These are phyloP conservation scores for Furcifer pardalis DNA, from an alignment of 2,797 vertebrate species.

Conservation along the genomic window DNA sequence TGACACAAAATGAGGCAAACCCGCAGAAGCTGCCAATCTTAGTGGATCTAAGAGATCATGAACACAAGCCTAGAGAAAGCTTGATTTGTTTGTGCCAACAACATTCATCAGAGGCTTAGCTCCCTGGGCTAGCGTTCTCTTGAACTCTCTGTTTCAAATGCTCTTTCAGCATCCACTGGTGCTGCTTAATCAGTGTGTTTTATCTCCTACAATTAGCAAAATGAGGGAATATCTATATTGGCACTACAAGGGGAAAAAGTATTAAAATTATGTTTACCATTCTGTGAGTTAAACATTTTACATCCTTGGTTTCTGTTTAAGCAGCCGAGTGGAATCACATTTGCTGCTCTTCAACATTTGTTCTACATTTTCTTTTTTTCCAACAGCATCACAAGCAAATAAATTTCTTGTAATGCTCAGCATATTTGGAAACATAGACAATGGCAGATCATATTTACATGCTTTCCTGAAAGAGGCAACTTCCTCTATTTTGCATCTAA, in stretches of 20 bases:
- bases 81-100: conserved; percentile 78
- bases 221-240: conserved; percentile 72
- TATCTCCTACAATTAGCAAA: conserved; percentile 73
- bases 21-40: conserved; percentile 79
- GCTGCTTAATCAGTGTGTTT: conserved; percentile 75
- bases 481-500: conserved; percentile 80
- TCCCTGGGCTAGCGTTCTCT: conserved; percentile 75
- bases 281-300: conserved; percentile 75
- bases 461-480: conserved; percentile 72
- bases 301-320: conserved; percentile 64
- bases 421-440: conserved; percentile 71
- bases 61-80: conserved; percentile 65
- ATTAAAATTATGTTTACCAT: conserved; percentile 71
- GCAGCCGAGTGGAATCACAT: conserved; percentile 68
- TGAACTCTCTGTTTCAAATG: conserved; percentile 71
- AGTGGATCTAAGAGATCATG: conserved; percentile 73
- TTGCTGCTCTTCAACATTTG: conserved; percentile 73
- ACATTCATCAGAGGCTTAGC: conserved; percentile 75
- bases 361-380: conserved; percentile 65
- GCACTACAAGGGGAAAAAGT: conserved; percentile 58
- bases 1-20: conserved; percentile 76
- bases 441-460: conserved; percentile 69
- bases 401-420: conserved; percentile 72
- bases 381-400: conserved; percentile 69
- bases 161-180: conserved; percentile 68